Percentiles rank a stretch among this genome's conserved stretches.
These are phyloP conservation scores for Cynopterus sphinx DNA, from an alignment of 2,797 vertebrate species.

Conservation along the genomic window DNA sequence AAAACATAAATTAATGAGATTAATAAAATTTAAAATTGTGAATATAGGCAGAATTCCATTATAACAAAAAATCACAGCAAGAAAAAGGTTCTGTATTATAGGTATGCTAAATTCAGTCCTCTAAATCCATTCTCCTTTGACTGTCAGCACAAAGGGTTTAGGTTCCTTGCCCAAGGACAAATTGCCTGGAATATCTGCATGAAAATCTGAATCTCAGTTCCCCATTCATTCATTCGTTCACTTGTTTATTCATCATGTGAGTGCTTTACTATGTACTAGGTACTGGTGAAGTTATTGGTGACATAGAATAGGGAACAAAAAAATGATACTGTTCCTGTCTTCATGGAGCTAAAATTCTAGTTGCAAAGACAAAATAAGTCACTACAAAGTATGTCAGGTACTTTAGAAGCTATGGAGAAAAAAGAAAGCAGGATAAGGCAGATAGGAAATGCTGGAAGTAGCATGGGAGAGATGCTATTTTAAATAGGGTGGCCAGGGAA, in stretches of 20 bases:
- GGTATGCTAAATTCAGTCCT: neutral
- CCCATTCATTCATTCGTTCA: neutral
- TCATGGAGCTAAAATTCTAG: neutral
- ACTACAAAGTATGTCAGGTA: neutral
- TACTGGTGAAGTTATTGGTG: neutral
- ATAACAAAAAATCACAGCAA: constrained; percentile 28
- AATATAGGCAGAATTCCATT: constrained; percentile 25
- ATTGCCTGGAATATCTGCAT: neutral
- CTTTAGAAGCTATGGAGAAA: neutral
- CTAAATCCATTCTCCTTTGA: neutral
- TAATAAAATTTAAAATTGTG: constrained; percentile 28
- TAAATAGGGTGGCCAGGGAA: neutral
- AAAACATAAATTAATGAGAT: constrained; percentile 7
- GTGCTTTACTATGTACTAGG: neutral
- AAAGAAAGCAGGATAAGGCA: neutral
- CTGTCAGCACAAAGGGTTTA: neutral
- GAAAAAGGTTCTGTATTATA: neutral
- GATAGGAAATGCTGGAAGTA: neutral
- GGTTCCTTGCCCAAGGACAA: neutral
- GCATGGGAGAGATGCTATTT: neutral
- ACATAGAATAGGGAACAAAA: neutral
- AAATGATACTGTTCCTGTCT: neutral
- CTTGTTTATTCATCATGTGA: neutral
- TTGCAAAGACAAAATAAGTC: neutral
- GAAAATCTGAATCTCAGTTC: neutral